A percentile compares a stretch with the other conserved stretches of the same genome.
Conservation (phyloP, 2,797 vertebrate genomes). For the Holocentrus rufus region DNA sequence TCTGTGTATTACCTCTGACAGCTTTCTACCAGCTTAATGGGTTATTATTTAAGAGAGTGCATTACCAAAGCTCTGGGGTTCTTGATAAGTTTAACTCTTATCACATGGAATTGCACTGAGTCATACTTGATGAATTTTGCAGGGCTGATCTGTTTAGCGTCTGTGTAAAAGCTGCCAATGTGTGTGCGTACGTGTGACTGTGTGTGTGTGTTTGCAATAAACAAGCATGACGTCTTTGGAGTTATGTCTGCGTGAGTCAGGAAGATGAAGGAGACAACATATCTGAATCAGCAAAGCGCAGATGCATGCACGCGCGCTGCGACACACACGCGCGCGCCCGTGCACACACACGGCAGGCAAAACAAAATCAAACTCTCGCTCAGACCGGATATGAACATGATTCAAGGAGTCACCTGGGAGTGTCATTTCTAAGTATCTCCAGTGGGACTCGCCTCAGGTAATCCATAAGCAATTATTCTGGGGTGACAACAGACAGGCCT, state of each 20-base stretch:
- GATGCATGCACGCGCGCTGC: conserved; percentile 1
- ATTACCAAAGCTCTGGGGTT: conserved; percentile 14
- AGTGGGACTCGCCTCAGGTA: conserved; percentile 71
- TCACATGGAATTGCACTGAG: conserved; percentile 35
- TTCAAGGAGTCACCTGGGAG: conserved; percentile 74
- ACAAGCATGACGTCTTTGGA: conserved; percentile 41
- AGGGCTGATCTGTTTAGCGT: not conserved
- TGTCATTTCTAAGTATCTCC: conserved; percentile 72
- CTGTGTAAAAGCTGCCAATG: not conserved
- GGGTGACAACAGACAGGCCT: conserved; percentile 71
- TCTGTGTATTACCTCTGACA: not conserved
- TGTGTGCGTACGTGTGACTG: not conserved
- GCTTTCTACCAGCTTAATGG: not conserved
- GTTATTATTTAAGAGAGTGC: conserved; percentile 25
- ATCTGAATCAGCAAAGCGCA: conserved; percentile 54
- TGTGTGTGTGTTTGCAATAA: conserved; percentile 32
- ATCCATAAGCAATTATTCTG: conserved; percentile 78
- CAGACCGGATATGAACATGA: conserved; percentile 75
- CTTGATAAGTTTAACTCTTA: conserved; percentile 29
- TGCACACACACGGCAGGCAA: conserved; percentile 32
- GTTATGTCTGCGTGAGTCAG: conserved; percentile 46
- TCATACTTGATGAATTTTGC: conserved; percentile 41
- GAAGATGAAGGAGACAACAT: conserved; percentile 56
- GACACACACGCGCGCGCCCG: conserved; percentile 11
- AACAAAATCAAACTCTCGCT: conserved; percentile 60